phyloP scores from a whole-genome alignment of 2,113 vertebrate genomes.

The Dryoscopus gambensis region DNA sequence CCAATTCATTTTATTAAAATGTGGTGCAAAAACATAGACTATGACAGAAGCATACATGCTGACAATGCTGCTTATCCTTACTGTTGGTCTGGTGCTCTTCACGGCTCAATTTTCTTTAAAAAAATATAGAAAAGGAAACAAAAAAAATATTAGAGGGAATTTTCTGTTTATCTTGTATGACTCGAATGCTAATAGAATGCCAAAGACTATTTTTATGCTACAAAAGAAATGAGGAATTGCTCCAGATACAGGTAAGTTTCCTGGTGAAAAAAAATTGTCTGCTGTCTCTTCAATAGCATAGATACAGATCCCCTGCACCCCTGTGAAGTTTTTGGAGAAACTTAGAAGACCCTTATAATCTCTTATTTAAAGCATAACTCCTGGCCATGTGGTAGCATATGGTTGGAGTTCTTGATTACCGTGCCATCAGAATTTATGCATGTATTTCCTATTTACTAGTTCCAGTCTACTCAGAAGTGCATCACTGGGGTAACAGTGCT shows the following conservation, averaged over 20 bases:
- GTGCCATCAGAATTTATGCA: neutral
- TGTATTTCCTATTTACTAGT: neutral
- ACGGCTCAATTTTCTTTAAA: neutral
- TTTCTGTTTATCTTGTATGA: neutral
- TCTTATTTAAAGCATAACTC: neutral
- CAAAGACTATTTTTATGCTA: neutral
- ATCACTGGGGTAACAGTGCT: neutral
- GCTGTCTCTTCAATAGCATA: neutral
- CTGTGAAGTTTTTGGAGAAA: neutral
- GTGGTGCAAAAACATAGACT: neutral
- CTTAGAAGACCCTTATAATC: neutral
- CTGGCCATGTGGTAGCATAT: neutral
- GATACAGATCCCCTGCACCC: neutral
- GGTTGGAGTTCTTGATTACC: neutral
- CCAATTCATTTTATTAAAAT: neutral
- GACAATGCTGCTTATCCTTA: neutral
- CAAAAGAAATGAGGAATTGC: neutral
- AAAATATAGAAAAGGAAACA: neutral
- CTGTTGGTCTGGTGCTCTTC: neutral
- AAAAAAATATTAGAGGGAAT: neutral
- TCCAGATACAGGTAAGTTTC: neutral
- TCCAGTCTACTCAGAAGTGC: neutral
- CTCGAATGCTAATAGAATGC: neutral
- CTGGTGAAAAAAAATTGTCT: neutral
- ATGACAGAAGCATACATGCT: neutral